Conservation (phyloP, 2,888 invertebrate genomes). For the Harpalus rufipes region DNA sequence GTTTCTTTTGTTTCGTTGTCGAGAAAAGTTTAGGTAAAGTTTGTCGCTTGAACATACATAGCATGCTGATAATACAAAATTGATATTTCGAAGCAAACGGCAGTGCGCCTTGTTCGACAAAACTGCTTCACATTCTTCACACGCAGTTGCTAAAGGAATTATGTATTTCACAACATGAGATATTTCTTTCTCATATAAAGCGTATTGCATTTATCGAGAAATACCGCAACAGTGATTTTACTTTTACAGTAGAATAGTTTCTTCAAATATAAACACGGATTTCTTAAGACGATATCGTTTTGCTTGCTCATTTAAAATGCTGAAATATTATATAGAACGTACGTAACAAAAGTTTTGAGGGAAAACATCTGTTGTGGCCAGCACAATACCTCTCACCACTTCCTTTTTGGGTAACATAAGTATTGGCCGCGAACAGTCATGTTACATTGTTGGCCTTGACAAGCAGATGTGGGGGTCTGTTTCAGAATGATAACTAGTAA, state of each 20-base stretch:
- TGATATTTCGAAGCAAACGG: slow-evolving; percentile 18
- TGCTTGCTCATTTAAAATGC: too few species aligned
- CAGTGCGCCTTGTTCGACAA: background rate
- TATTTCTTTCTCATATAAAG: background rate
- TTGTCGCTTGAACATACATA: slow-evolving; percentile 14
- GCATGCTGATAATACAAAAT: slow-evolving; percentile 35
- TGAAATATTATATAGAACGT: too few species aligned
- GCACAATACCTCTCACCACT: too few species aligned
- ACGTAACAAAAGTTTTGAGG: too few species aligned
- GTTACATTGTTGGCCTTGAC: too few species aligned
- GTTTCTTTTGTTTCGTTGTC: slow-evolving; percentile 23
- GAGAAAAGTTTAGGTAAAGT: slow-evolving; percentile 31
- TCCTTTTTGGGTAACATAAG: too few species aligned
- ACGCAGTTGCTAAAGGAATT: background rate
- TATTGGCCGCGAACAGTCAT: too few species aligned
- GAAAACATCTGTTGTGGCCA: too few species aligned
- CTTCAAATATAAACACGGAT: background rate
- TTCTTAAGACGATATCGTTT: background rate
- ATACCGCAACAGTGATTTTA: background rate
- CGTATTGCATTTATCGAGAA: background rate
- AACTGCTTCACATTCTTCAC: background rate
- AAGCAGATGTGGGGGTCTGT: too few species aligned
- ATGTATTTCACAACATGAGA: background rate
- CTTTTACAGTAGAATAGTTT: slow-evolving; percentile 5
- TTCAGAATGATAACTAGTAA: too few species aligned